Evolutionary conservation across 1,140 invertebrate genomes (phyloP).

Genomic region (Pemphigus obesinymphae): DNA sequence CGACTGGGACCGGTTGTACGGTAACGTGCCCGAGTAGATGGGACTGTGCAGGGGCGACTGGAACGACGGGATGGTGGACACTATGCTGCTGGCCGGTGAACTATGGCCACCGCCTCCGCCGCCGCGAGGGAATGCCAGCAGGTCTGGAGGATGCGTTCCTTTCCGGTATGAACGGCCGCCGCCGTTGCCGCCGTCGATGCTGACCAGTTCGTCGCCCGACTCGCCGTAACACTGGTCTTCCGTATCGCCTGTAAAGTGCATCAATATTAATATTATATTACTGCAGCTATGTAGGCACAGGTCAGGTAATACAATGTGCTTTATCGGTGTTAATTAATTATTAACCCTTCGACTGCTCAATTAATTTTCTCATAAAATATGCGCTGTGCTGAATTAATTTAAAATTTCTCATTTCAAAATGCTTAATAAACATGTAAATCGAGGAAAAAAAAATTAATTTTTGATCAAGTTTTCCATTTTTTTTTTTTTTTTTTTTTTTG

Average conservation of each 20-base stretch:
- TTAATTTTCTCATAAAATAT: too few species aligned
- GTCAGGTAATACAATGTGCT: too few species aligned
- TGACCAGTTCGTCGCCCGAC: slow-evolving; percentile 16
- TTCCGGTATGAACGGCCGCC: slow-evolving; percentile 8
- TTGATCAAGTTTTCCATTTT: too few species aligned
- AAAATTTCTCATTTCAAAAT: too few species aligned
- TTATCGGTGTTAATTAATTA: too few species aligned
- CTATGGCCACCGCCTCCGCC: slow-evolving; percentile 56
- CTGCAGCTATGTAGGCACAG: too few species aligned
- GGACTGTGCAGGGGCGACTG: slow-evolving; percentile 55
- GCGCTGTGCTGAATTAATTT: too few species aligned
- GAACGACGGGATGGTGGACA: slow-evolving; percentile 69
- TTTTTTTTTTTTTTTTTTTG: too few species aligned
- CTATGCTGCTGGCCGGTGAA: slow-evolving; percentile 66
- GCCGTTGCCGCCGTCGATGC: not conserved
- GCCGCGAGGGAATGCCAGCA: slow-evolving; percentile 67
- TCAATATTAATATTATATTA: too few species aligned
- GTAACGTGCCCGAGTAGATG: slow-evolving; percentile 61
- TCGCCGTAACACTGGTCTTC: slow-evolving; percentile 21
- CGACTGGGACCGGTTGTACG: slow-evolving; percentile 66
- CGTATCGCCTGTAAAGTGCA: slow-evolving; percentile 48
- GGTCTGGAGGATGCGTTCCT: slow-evolving; percentile 66
- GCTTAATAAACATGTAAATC: too few species aligned
- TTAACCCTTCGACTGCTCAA: too few species aligned
- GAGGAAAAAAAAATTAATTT: too few species aligned